phyloP scores from a whole-genome alignment of 2,888 invertebrate genomes.

The Busseola fusca region DNA sequence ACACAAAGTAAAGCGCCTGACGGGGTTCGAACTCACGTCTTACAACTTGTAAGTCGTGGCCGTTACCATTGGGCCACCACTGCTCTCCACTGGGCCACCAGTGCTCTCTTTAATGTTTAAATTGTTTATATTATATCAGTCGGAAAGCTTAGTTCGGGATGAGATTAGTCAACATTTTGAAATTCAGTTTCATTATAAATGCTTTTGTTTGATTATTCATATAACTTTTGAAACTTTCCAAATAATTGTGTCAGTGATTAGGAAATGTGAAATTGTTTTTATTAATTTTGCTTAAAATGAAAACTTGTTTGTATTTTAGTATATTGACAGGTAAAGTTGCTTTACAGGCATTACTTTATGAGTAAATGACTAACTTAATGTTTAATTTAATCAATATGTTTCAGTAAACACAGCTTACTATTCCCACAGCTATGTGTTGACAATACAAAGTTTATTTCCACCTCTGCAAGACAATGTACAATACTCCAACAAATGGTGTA shows the following conservation, averaged over 20 bases:
- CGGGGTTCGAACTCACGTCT: no score
- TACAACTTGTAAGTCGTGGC: no score
- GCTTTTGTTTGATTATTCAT: neutral
- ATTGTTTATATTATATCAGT: neutral
- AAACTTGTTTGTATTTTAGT: neutral
- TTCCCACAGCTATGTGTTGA: conserved; percentile 41
- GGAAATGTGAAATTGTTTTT: neutral
- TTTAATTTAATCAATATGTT: conserved; percentile 39
- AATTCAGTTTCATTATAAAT: neutral
- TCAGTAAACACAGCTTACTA: conserved; percentile 47
- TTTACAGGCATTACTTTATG: conserved; percentile 3
- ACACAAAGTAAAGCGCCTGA: no score
- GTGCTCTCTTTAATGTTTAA: no score
- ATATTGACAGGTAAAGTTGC: neutral
- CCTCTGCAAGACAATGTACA: conserved; percentile 47
- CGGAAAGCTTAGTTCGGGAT: neutral
- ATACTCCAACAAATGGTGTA: conserved; percentile 27
- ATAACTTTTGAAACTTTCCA: neutral
- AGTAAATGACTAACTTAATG: conserved; percentile 27
- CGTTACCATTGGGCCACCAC: no score
- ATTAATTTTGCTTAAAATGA: no score
- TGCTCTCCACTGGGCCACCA: no score
- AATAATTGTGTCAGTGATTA: no score
- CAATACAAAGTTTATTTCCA: conserved; percentile 52
- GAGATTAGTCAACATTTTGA: neutral